Evolutionary conservation across 2,888 invertebrate species (phyloP).

Genomic region (Caenorhabditis panamensis): DNA sequence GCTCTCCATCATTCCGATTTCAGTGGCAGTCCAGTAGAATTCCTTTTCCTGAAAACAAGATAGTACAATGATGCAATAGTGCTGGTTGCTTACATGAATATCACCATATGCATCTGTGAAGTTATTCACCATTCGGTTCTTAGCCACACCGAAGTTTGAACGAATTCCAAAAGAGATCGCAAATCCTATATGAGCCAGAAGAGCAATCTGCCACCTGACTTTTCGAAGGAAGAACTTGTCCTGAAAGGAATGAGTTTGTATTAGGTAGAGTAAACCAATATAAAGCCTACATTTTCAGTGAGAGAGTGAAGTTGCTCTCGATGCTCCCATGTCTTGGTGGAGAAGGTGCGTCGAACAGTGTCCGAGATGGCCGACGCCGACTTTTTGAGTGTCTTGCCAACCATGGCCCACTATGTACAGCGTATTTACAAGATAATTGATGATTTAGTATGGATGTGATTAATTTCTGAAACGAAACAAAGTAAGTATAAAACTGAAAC

Average conservation of each 20-base stretch:
- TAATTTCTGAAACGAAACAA: conserved; percentile 1
- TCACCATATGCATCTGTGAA: conserved; percentile 72
- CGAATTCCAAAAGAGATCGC: conserved; percentile 80
- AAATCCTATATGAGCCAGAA: conserved; percentile 82
- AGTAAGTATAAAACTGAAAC: background rate
- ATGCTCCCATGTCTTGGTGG: conserved; percentile 69
- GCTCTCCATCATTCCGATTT: conserved; percentile 90
- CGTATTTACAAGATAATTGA: background rate
- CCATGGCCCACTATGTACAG: conserved; percentile 24
- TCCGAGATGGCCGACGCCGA: conserved; percentile 63
- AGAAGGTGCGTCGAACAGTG: conserved; percentile 62
- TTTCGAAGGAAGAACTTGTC: conserved; percentile 82
- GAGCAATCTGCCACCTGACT: conserved; percentile 82
- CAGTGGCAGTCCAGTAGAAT: conserved; percentile 74
- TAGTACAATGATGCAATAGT: background rate
- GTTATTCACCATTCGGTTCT: conserved; percentile 86
- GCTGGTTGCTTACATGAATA: conserved; percentile 62
- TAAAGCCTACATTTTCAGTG: conserved; percentile 55
- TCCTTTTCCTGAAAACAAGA: conserved; percentile 63
- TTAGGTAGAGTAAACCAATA: too few relatives aligned
- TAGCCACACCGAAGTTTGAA: conserved; percentile 93
- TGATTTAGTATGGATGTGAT: conserved; percentile 10
- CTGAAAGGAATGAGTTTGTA: conserved; percentile 43
- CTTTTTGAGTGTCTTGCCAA: conserved; percentile 51
- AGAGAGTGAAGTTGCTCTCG: conserved; percentile 67